These are phyloP conservation scores for Uropsilus gracilis DNA, from an alignment of 2,113 vertebrate genomes.

Conservation along the genomic window DNA sequence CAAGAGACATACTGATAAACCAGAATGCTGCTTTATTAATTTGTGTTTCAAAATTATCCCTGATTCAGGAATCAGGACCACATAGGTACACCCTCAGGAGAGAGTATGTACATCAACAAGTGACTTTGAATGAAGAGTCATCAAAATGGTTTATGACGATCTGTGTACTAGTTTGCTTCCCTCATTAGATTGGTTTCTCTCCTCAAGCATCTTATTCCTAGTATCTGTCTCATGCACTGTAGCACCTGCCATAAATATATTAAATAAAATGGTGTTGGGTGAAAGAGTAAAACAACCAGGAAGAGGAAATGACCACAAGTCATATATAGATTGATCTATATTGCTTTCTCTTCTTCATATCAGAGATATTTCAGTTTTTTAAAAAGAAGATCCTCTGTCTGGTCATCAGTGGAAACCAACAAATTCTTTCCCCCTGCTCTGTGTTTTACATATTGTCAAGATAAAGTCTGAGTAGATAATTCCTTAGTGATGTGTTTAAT, in stretches of 20 bases:
- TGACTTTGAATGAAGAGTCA: background rate
- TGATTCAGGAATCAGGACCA: background rate
- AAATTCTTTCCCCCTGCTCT: background rate
- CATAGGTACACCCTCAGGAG: background rate
- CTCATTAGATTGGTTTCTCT: background rate
- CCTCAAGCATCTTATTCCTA: background rate
- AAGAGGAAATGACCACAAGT: background rate
- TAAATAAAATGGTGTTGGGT: background rate
- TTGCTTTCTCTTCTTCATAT: background rate
- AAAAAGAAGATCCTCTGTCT: background rate
- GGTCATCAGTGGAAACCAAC: background rate
- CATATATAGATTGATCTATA: background rate
- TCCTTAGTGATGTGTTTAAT: background rate
- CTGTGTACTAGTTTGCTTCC: background rate
- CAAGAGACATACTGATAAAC: background rate
- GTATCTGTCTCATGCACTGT: background rate
- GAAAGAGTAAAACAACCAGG: background rate
- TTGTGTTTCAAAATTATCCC: background rate
- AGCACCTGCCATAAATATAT: background rate
- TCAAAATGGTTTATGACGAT: background rate
- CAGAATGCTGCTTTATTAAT: background rate
- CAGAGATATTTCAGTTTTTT: background rate
- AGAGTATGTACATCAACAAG: background rate
- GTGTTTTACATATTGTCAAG: background rate
- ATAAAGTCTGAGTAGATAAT: background rate